Conservation (phyloP, 2,797 vertebrate genomes). For the Toxotes lorentzi region DNA sequence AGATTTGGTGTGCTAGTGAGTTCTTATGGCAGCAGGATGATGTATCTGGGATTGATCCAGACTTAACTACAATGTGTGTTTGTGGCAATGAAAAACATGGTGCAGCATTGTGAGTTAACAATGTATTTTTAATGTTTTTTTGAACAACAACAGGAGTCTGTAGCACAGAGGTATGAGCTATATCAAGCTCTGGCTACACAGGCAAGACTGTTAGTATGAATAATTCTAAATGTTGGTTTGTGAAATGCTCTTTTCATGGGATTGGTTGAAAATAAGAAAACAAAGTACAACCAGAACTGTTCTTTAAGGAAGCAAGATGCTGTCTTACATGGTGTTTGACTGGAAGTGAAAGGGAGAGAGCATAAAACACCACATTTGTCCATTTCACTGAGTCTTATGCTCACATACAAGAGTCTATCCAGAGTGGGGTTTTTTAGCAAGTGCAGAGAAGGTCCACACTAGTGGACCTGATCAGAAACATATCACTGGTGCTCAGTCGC, state of each 20-base stretch:
- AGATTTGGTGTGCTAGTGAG: too few species aligned
- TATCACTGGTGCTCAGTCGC: slow-evolving; percentile 71
- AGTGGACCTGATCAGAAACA: slow-evolving; percentile 70
- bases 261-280: slow-evolving; percentile 10
- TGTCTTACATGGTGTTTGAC: slow-evolving; percentile 6
- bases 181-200: neutral
- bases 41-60: too few species aligned
- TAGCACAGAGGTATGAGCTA: neutral
- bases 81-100: too few species aligned
- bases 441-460: slow-evolving; percentile 44
- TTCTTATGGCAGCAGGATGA: too few species aligned
- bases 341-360: slow-evolving; percentile 9
- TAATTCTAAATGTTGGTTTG: neutral
- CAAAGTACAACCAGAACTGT: neutral
- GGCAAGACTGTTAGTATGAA: neutral
- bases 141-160: neutral
- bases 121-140: neutral
- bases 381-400: slow-evolving; percentile 23
- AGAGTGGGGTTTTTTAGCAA: slow-evolving; percentile 9
- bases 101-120: too few species aligned
- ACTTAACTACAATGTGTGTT: too few species aligned
- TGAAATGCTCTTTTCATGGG: neutral
- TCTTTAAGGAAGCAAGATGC: neutral
- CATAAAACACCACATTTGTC: slow-evolving; percentile 14
- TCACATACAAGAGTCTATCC: slow-evolving; percentile 18